Evolutionary conservation across 2,888 invertebrate species (phyloP).

Genomic region (Chymomyza amoena): DNA sequence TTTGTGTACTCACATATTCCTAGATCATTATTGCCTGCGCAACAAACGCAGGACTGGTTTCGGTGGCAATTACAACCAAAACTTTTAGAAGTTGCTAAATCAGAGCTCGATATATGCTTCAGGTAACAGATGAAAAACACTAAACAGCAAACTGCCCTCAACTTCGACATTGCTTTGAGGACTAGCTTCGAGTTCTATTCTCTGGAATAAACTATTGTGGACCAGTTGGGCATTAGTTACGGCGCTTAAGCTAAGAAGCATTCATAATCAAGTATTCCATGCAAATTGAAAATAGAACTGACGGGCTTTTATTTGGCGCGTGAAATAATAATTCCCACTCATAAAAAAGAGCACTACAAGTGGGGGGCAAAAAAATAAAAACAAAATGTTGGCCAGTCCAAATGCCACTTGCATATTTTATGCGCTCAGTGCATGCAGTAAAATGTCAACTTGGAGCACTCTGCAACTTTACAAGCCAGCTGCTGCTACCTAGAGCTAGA

Average conservation of each 20-base stretch:
- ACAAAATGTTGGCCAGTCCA: background rate
- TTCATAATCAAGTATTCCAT: background rate
- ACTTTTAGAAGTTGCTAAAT: no score
- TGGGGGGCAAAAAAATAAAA: background rate
- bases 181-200: no score
- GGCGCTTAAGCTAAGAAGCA: background rate
- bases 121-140: no score
- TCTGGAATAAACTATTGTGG: no score
- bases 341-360: background rate
- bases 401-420: background rate
- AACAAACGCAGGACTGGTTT: no score
- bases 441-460: constrained; percentile 50
- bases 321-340: background rate
- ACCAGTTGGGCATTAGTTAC: background rate
- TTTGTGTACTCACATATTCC: no score
- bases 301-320: background rate
- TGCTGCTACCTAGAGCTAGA: background rate
- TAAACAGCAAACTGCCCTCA: no score
- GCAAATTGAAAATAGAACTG: background rate
- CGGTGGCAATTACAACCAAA: no score
- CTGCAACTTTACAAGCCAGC: constrained; percentile 30
- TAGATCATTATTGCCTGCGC: no score
- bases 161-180: no score
- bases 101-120: no score
- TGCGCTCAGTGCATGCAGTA: constrained; percentile 3